These are phyloP conservation scores for Corapipo altera DNA, from an alignment of 2,113 vertebrate species.

Conservation along the genomic window DNA sequence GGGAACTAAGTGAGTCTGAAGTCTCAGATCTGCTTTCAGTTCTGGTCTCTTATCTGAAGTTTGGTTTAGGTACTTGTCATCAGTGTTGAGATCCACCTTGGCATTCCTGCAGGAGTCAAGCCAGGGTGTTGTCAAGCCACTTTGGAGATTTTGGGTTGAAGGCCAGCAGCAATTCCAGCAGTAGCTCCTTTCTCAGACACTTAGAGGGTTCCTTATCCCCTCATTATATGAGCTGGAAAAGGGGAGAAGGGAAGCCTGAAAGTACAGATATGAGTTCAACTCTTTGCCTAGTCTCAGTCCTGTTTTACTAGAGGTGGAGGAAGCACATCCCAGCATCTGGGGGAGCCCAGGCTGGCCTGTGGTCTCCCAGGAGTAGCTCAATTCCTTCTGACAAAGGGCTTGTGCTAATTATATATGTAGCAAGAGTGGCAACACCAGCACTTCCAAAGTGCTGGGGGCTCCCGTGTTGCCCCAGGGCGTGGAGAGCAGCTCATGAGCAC, in stretches of 20 bases:
- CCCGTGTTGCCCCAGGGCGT: not conserved
- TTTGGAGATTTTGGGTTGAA: not conserved
- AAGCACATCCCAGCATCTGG: not conserved
- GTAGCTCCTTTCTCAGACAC: not conserved
- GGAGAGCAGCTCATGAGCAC: not conserved
- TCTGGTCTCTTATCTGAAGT: not conserved
- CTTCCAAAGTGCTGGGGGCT: not conserved
- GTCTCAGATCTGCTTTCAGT: not conserved
- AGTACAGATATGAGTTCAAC: not conserved
- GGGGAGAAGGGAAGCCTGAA: not conserved
- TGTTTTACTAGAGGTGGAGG: not conserved
- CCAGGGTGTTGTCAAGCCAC: not conserved
- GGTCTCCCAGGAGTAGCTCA: not conserved
- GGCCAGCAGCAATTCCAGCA: not conserved
- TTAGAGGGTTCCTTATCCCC: not conserved
- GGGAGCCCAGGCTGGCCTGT: not conserved
- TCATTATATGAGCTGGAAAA: not conserved
- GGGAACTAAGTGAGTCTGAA: not conserved
- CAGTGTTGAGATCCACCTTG: not conserved
- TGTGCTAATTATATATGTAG: rapidly evolving
- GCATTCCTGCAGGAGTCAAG: not conserved
- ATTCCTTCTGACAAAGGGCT: not conserved
- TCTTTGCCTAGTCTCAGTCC: not conserved
- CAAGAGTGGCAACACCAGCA: not conserved
- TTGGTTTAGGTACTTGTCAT: not conserved